Conservation (phyloP, 2,113 vertebrate genomes). For the Megaptera novaeangliae region DNA sequence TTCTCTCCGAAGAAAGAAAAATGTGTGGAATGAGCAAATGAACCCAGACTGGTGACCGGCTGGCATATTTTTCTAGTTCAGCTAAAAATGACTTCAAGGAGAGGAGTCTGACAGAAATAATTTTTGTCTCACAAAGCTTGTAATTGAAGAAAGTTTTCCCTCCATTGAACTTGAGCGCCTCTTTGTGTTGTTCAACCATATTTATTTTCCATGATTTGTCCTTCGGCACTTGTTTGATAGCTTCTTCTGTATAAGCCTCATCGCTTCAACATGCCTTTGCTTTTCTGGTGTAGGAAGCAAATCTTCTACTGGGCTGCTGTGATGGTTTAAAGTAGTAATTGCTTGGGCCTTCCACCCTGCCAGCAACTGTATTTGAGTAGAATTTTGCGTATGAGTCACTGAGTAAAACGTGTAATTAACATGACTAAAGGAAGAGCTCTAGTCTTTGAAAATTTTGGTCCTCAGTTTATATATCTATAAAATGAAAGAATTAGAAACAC, state of each 20-base stretch:
- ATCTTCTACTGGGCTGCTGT: background rate
- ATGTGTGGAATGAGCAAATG: background rate
- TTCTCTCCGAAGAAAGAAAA: background rate
- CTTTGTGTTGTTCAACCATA: background rate
- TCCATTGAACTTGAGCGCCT: background rate
- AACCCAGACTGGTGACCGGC: background rate
- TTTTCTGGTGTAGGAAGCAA: background rate
- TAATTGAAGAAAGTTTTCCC: background rate
- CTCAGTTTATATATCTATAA: conserved; percentile 14
- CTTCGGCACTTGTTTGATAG: background rate
- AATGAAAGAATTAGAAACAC: background rate
- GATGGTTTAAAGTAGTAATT: conserved; percentile 27
- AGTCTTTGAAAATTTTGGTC: conserved; percentile 41
- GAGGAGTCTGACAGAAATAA: background rate
- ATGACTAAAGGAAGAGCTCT: conserved; percentile 17
- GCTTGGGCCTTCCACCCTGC: background rate
- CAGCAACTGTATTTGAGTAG: conserved; percentile 17
- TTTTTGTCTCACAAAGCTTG: background rate
- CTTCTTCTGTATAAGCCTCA: background rate
- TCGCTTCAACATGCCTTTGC: background rate
- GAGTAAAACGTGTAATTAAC: conserved; percentile 50
- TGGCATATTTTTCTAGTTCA: background rate
- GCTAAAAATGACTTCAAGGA: conserved; percentile 16
- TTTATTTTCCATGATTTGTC: background rate
- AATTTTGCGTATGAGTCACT: conserved; percentile 47